These are phyloP conservation scores for Pithys albifrons DNA, from an alignment of 2,113 vertebrate species.

Conservation along the genomic window DNA sequence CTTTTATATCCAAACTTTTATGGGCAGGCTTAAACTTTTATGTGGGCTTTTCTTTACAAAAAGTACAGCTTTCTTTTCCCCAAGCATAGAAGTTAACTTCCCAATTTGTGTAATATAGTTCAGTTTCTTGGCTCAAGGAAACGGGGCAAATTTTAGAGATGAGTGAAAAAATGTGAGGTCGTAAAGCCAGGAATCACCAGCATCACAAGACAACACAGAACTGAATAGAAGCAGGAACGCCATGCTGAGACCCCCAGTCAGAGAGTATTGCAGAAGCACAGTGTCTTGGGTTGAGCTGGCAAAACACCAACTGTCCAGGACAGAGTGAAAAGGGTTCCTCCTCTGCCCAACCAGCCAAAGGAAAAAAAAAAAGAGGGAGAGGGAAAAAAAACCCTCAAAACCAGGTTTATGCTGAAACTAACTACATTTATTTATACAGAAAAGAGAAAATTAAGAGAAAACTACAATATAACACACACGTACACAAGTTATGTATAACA, in stretches of 20 bases:
- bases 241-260: accelerated
- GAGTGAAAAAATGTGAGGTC: neutral
- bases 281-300: no score
- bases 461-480: no score
- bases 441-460: no score
- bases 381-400: no score
- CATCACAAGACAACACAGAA: neutral
- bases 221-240: neutral
- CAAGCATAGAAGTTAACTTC: neutral
- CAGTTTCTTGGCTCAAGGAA: neutral
- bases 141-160: neutral
- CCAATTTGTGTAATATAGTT: neutral
- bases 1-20: neutral
- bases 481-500: no score
- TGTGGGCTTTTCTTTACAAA: neutral
- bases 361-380: no score
- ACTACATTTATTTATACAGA: no score
- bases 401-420: no score
- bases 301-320: no score
- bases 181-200: neutral
- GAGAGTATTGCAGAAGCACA: neutral
- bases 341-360: no score
- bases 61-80: neutral
- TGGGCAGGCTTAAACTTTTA: neutral
- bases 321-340: no score